phyloP scores from a whole-genome alignment of 1,140 invertebrate genomes.

The Macrobrachium nipponense region DNA sequence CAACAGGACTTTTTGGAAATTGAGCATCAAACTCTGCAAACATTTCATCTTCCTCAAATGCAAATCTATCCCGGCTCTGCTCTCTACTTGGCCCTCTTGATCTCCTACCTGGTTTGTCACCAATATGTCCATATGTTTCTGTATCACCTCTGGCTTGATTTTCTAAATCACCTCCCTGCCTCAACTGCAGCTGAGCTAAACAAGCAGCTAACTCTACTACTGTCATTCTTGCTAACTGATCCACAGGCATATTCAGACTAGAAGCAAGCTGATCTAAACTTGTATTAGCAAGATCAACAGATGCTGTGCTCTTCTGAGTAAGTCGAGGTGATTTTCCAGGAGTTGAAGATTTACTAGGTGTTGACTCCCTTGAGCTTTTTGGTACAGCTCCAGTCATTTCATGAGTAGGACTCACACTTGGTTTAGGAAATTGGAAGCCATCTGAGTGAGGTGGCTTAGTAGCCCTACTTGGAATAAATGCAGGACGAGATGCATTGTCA shows the following conservation, averaged over 20 bases:
- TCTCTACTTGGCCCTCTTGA: conserved; percentile 45
- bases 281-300: conserved; percentile 62
- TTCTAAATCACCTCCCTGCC: conserved; percentile 48
- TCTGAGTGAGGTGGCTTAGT: conserved; percentile 57
- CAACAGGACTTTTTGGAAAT: conserved; percentile 62
- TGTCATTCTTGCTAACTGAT: conserved; percentile 63
- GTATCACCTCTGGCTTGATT: conserved; percentile 27
- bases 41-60: conserved; percentile 61
- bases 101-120: conserved; percentile 36
- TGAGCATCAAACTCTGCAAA: conserved; percentile 64
- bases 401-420: conserved; percentile 62
- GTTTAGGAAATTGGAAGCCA: conserved; percentile 62
- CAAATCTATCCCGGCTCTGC: conserved; percentile 47
- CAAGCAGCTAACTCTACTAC: conserved; percentile 63
- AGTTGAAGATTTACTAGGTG: conserved; percentile 62
- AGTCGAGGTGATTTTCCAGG: conserved; percentile 63
- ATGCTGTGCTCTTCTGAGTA: conserved; percentile 52
- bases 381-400: conserved; percentile 62
- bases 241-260: conserved; percentile 61
- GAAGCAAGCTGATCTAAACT: conserved; percentile 62
- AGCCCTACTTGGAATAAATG: conserved; percentile 54
- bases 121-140: conserved; percentile 23
- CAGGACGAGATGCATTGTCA: conserved; percentile 46
- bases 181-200: conserved; percentile 60
- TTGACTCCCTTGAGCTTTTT: conserved; percentile 62